Conservation (phyloP, 2,113 vertebrate species). For the Pogona vitticeps region DNA sequence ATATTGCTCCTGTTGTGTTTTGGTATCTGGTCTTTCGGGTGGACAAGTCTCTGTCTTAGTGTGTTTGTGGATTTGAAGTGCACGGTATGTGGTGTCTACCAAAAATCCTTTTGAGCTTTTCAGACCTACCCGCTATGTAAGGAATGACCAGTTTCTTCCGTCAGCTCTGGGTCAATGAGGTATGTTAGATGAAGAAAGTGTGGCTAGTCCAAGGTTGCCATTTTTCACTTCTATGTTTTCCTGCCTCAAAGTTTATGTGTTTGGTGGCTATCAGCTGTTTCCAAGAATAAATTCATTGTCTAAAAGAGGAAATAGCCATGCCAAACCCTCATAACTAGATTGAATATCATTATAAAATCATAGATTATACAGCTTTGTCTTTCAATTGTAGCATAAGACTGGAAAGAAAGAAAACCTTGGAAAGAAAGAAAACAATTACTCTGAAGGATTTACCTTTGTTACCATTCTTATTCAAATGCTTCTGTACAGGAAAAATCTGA, state of each 20-base stretch:
- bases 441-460: neutral
- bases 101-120: no score
- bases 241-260: neutral
- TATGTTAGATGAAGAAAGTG: no score
- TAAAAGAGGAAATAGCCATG: conserved; percentile 18
- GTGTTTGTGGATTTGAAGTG: no score
- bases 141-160: no score
- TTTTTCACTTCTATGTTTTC: neutral
- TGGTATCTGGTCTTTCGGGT: no score
- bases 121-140: no score
- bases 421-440: conserved; percentile 10
- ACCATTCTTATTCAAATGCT: neutral
- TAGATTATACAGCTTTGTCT: conserved; percentile 3
- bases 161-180: no score
- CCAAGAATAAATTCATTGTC: conserved; percentile 13
- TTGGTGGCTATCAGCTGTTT: neutral
- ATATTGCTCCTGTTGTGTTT: no score
- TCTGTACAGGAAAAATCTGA: neutral
- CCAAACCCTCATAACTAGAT: neutral
- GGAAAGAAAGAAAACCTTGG: conserved; percentile 30
- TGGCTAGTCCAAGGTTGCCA: no score
- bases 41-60: no score
- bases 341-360: neutral
- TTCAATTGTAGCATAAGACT: conserved; percentile 17
- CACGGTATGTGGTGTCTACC: no score